Percentiles rank a stretch among this genome's conserved stretches.
Evolutionary conservation across 2,113 vertebrate genomes (phyloP).

Genomic region (Balaeniceps rex): DNA sequence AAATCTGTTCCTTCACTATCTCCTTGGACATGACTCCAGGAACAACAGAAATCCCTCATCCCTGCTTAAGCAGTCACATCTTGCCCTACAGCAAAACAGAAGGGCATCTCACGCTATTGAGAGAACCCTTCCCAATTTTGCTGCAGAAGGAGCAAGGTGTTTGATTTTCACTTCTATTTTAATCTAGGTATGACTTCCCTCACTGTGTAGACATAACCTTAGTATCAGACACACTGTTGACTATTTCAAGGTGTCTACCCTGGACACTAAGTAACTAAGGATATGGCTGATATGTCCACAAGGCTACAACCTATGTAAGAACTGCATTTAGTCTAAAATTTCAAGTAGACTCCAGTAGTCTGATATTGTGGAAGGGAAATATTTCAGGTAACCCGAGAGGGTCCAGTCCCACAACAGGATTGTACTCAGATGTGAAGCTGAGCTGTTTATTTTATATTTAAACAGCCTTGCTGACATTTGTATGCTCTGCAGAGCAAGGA

Average conservation of each 20-base stretch:
- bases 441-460: neutral
- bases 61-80: neutral
- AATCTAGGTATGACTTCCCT: neutral
- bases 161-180: neutral
- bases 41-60: neutral
- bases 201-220: neutral
- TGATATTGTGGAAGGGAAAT: neutral
- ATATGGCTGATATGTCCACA: neutral
- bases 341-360: neutral
- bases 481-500: neutral
- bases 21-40: neutral
- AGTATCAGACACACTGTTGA: neutral
- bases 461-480: neutral
- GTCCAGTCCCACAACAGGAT: neutral
- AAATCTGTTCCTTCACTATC: neutral
- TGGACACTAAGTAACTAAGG: neutral
- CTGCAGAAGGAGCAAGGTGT: neutral
- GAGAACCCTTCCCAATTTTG: neutral
- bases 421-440: neutral
- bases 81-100: neutral
- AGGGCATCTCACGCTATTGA: neutral
- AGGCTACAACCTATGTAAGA: neutral
- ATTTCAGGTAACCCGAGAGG: neutral
- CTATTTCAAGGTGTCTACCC: neutral
- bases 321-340: neutral